Evolutionary conservation across 2,888 invertebrate genomes (phyloP), one percentile per base, ranked within the genome.

Genomic region (Phania funesta): DNA sequence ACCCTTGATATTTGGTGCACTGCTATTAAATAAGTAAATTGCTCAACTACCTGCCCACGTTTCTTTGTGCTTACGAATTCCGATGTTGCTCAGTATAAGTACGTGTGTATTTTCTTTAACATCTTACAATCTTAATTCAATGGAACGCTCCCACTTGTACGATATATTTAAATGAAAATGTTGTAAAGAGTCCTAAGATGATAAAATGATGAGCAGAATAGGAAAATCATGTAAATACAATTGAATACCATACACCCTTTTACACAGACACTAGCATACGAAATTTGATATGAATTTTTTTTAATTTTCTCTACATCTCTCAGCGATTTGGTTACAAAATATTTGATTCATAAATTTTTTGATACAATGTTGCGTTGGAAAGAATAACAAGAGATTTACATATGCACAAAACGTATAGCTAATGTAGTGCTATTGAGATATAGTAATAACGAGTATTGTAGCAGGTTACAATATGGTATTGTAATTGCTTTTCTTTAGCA

Each of bases 131-230:
- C 35, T n/a, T 13, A 11, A 38, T 4, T 38, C 35, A 13, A 38
- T 38, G 11, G 11, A 4, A 38, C 35, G 11, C 87, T 87, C 87
- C 87, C 86, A 86, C 86, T 88, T 88, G 88, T 85, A 50, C 16
- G 86, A 87, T 88, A 88, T 89, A n/a, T n/a, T n/a, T n/a, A 88
- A 89, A 89, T 87, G 86, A 38, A 67, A 35, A 26, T 35, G 24
- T 64, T 8, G 18, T 35, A 65, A 24, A 9, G 24, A 38, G 11
- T 52, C 26, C 24, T 67, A 29, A 38, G 35, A 3, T 38, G n/a
- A 38, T 11, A 38, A 13, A 11, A 38, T 11, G 35, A 11, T 38
- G 11, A 38, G 13, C 4, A 11, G 35, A 38, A 13, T 38, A n/a
- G 11, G 4, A 38, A n/a, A 38, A 38, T 9, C 35, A 38, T 11